phyloP scores from a whole-genome alignment of 2,797 vertebrate genomes.

The Australoheros facetus region DNA sequence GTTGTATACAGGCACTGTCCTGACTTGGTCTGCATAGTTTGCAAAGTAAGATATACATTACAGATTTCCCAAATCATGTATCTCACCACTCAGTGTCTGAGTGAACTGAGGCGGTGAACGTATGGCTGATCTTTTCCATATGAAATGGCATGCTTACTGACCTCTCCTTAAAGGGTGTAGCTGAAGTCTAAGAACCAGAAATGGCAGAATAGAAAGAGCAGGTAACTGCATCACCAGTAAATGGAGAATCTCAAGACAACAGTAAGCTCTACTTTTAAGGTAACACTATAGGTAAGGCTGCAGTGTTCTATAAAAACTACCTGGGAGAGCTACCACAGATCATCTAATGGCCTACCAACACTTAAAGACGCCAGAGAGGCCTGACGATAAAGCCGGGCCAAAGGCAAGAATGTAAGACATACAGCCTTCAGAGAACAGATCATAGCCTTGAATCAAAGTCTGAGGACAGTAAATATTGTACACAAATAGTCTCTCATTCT shows the following conservation, averaged over 20 bases:
- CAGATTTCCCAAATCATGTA: constrained; percentile 34
- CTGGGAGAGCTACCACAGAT: constrained; percentile 32
- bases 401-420: constrained; percentile 64
- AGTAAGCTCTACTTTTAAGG: constrained; percentile 40
- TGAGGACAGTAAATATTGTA: constrained; percentile 58
- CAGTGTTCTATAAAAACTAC: constrained; percentile 52
- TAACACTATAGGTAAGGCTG: constrained; percentile 55
- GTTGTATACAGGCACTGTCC: constrained; percentile 51
- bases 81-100: constrained; percentile 36
- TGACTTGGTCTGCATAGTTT: constrained; percentile 69
- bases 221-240: constrained; percentile 20
- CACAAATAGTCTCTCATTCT: constrained; percentile 22
- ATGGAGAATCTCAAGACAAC: constrained; percentile 26
- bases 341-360: constrained; percentile 40
- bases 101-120: constrained; percentile 66
- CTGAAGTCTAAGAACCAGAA: constrained; percentile 28
- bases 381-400: constrained; percentile 46
- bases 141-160: constrained; percentile 50
- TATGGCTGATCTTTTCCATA: constrained; percentile 68
- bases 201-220: constrained; percentile 12
- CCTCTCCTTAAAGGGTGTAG: constrained; percentile 58
- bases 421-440: constrained; percentile 51
- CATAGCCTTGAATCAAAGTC: constrained; percentile 49
- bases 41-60: constrained; percentile 51
- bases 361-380: constrained; percentile 34